Conservation (phyloP, 2,113 vertebrate species). For the Menura novaehollandiae region DNA sequence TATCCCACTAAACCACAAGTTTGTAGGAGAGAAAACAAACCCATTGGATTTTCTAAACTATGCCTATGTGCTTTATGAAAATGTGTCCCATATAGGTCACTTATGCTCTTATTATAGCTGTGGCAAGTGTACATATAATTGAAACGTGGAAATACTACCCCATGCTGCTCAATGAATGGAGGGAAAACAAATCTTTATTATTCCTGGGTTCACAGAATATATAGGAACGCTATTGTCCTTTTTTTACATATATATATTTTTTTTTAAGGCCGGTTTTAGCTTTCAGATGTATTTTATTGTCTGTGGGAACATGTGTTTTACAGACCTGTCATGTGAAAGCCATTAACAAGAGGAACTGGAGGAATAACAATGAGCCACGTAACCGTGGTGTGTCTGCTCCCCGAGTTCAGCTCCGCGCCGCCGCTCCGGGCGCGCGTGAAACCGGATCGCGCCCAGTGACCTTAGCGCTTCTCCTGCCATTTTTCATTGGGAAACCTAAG, state of each 20-base stretch:
- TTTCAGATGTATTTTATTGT: conserved; percentile 74
- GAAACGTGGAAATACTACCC: conserved; percentile 50
- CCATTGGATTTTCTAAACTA: conserved; percentile 57
- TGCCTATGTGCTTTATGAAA: conserved; percentile 62
- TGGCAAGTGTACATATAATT: conserved; percentile 51
- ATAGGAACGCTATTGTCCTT: conserved; percentile 46
- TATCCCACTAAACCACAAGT: conserved; percentile 69
- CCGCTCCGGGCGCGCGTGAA: conserved; percentile 20
- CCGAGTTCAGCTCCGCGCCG: conserved; percentile 50
- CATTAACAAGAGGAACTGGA: conserved; percentile 72
- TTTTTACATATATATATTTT: background rate
- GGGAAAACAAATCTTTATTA: conserved; percentile 58
- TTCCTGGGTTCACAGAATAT: conserved; percentile 35
- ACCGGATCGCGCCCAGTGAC: background rate
- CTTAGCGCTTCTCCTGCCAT: conserved; percentile 7
- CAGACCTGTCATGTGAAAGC: conserved; percentile 76
- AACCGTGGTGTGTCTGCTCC: conserved; percentile 54
- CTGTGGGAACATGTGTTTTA: conserved; percentile 77
- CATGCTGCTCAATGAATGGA: conserved; percentile 51
- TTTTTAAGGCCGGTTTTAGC: conserved; percentile 41
- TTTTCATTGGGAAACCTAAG: conserved; percentile 29
- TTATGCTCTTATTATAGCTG: conserved; percentile 56
- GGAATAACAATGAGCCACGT: conserved; percentile 63
- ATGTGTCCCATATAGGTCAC: conserved; percentile 45
- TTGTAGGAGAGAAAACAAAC: conserved; percentile 68